These are phyloP conservation scores for Mythimna pallens DNA, from an alignment of 2,888 invertebrate genomes.

Conservation along the genomic window DNA sequence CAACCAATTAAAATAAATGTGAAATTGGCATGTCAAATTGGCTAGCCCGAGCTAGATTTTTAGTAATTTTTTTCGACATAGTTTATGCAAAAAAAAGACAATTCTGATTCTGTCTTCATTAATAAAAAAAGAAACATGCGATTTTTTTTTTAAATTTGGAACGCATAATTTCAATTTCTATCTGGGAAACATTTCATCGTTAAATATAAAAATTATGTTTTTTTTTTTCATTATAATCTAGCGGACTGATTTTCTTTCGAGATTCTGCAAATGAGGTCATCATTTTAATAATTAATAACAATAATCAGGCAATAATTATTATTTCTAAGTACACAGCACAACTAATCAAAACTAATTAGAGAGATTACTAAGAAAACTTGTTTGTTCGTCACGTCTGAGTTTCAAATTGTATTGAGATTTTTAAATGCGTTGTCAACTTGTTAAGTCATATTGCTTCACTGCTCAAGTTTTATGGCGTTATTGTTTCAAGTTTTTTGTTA, in stretches of 20 bases:
- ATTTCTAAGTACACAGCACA: constrained; percentile 89
- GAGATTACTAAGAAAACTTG: constrained; percentile 84
- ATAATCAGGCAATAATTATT: constrained; percentile 73
- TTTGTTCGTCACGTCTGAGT: constrained; percentile 68
- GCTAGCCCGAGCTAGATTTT: no score
- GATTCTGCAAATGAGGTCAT: constrained; percentile 84
- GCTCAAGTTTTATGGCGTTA: background rate
- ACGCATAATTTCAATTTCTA: constrained; percentile 51
- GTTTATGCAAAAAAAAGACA: background rate
- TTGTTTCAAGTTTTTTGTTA: background rate
- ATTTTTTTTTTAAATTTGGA: background rate
- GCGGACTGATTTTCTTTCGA: constrained; percentile 87
- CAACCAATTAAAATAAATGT: constrained; percentile 3
- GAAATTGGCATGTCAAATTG: background rate
- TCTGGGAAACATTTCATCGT: constrained; percentile 73
- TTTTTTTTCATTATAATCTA: constrained; percentile 80
- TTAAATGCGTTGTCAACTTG: constrained; percentile 14
- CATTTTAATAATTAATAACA: constrained; percentile 70
- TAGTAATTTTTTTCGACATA: background rate
- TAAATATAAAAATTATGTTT: constrained; percentile 82
- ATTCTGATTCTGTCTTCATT: background rate
- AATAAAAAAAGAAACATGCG: background rate
- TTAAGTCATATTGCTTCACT: background rate
- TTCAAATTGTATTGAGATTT: constrained; percentile 69
- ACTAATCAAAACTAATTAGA: constrained; percentile 88